Conservation (phyloP, 2,888 invertebrate species). For the Papilio elwesi region DNA sequence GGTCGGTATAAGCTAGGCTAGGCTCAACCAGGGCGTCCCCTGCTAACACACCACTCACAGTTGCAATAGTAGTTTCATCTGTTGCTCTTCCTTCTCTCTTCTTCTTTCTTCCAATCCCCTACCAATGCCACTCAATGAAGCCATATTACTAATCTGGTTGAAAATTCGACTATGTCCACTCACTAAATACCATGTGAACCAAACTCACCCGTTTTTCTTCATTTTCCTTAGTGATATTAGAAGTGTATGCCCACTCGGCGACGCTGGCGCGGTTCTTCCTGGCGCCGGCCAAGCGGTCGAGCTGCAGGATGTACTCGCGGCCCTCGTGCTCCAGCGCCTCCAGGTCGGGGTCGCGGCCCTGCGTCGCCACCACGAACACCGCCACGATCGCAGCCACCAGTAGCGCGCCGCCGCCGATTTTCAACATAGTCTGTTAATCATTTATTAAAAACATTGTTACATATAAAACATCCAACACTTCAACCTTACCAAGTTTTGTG, state of each 20-base stretch:
- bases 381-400: conserved; percentile 77
- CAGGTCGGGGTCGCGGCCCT: conserved; percentile 79
- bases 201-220: conserved; percentile 71
- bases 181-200: neutral
- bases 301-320: conserved; percentile 84
- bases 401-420: conserved; percentile 77
- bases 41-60: too few relatives aligned
- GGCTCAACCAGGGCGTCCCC: too few relatives aligned
- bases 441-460: too few relatives aligned
- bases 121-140: neutral
- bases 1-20: too few relatives aligned
- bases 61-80: too few relatives aligned
- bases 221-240: conserved; percentile 89
- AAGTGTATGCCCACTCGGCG: conserved; percentile 90
- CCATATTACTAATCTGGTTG: neutral
- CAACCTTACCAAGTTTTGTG: too few relatives aligned
- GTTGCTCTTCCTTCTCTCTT: too few relatives aligned
- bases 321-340: conserved; percentile 85
- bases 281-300: conserved; percentile 85
- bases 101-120: too few relatives aligned
- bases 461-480: too few relatives aligned
- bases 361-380: conserved; percentile 79
- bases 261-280: conserved; percentile 85
- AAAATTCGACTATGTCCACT: neutral
- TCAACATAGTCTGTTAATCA: conserved; percentile 73